These are phyloP conservation scores for Pelobates cultripes DNA, from an alignment of 2,797 vertebrate genomes.

Conservation along the genomic window DNA sequence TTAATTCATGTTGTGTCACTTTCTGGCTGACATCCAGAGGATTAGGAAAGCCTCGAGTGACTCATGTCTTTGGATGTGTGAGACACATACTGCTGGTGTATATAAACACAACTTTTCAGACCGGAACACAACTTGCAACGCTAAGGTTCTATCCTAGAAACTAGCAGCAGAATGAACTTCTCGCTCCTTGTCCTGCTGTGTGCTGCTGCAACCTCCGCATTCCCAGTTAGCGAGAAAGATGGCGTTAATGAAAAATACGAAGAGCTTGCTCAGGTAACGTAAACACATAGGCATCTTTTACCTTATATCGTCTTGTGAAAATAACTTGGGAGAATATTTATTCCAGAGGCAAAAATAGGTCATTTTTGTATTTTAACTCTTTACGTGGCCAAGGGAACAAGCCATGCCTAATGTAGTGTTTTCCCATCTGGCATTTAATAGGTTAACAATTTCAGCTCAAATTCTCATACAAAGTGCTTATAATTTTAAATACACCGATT, in stretches of 20 bases:
- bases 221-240: conserved; percentile 33
- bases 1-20: conserved; percentile 36
- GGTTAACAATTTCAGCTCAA: too few species aligned
- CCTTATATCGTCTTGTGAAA: not conserved
- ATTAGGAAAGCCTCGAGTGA: conserved; percentile 26
- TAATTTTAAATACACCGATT: too few species aligned
- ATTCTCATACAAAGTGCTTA: too few species aligned
- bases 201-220: conserved; percentile 39
- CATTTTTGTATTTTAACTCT: too few species aligned
- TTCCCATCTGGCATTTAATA: too few species aligned
- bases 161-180: conserved; percentile 59
- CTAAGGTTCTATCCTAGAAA: conserved; percentile 7
- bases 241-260: conserved; percentile 25
- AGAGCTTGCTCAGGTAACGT: conserved; percentile 65
- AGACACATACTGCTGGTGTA: conserved; percentile 8
- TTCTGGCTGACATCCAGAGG: conserved; percentile 11
- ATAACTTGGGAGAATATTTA: too few species aligned
- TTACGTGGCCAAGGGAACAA: too few species aligned
- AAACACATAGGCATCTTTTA: not conserved
- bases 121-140: not conserved
- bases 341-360: too few species aligned
- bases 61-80: conserved; percentile 21
- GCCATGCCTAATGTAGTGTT: too few species aligned
- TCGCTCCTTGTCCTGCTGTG: conserved; percentile 54
- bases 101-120: conserved; percentile 24